Evolutionary conservation across 1,140 invertebrate species (phyloP).

Genomic region (Trichonephila clavata): DNA sequence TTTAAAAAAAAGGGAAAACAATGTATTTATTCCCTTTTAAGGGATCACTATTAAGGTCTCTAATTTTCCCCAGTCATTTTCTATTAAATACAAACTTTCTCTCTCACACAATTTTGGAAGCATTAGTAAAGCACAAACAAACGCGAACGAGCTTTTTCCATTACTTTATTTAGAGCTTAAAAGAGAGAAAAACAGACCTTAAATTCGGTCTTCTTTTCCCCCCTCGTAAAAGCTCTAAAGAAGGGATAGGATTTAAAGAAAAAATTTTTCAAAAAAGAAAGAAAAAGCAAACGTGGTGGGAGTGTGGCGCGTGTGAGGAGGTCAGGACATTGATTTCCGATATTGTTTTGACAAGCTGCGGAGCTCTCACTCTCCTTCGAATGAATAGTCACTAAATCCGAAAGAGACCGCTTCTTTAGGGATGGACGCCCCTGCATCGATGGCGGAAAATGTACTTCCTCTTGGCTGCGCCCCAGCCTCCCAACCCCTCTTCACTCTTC

Average conservation of each 20-base stretch:
- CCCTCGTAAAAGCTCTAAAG: too few species aligned
- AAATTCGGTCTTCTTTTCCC: too few species aligned
- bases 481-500: too few species aligned
- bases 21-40: too few species aligned
- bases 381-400: slow-evolving; percentile 58
- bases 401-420: slow-evolving; percentile 48
- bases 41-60: too few species aligned
- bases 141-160: too few species aligned
- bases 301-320: background rate
- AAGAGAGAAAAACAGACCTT: background rate
- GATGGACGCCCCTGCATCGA: background rate
- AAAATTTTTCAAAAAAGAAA: background rate
- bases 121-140: too few species aligned
- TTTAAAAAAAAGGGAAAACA: too few species aligned
- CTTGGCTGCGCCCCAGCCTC: background rate
- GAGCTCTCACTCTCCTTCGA: slow-evolving; percentile 48
- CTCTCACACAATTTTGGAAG: too few species aligned
- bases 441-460: background rate
- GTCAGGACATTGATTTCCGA: slow-evolving; percentile 66
- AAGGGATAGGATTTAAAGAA: too few species aligned
- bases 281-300: background rate
- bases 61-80: too few species aligned
- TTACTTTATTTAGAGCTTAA: background rate
- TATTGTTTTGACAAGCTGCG: slow-evolving; percentile 69
- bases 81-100: too few species aligned